Percentiles rank a stretch among this genome's conserved stretches.
Conservation (phyloP, 2,113 vertebrate genomes). For the Cyprinus carpio region DNA sequence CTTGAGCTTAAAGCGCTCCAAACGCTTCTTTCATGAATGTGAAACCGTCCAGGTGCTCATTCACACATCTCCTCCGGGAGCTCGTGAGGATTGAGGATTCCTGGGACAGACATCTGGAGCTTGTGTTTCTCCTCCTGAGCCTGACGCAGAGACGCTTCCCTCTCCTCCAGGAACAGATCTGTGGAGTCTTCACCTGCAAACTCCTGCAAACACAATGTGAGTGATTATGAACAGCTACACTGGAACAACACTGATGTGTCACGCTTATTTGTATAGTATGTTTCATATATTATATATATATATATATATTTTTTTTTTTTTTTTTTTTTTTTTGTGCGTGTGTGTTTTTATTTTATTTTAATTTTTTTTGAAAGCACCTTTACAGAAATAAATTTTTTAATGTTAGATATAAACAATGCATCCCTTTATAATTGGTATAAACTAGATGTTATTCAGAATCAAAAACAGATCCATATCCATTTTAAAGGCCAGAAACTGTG, state of each 20-base stretch:
- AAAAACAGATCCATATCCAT: neutral
- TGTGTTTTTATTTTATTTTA: too few species aligned
- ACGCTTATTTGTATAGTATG: neutral
- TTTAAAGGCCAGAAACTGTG: neutral
- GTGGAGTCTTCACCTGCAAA: slow-evolving; percentile 96
- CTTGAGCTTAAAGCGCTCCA: neutral
- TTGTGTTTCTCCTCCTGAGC: slow-evolving; percentile 98
- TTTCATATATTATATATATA: too few species aligned
- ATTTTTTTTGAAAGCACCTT: neutral
- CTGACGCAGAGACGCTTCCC: slow-evolving; percentile 89
- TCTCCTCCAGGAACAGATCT: slow-evolving; percentile 94
- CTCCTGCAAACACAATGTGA: slow-evolving; percentile 73
- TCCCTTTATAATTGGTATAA: neutral
- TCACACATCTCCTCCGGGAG: slow-evolving; percentile 98
- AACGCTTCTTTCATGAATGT: slow-evolving; percentile 21
- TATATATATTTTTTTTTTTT: neutral
- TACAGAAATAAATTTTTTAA: neutral
- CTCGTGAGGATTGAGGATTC: slow-evolving; percentile 97
- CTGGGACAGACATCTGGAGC: slow-evolving; percentile 95
- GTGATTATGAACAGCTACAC: neutral
- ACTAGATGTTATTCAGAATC: neutral
- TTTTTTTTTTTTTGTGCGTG: too few species aligned
- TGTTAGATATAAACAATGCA: neutral
- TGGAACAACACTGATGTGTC: neutral
- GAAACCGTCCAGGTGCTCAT: slow-evolving; percentile 67